These are phyloP conservation scores for Elanus axillaris DNA, from an alignment of 2,113 vertebrate genomes.

Conservation along the genomic window DNA sequence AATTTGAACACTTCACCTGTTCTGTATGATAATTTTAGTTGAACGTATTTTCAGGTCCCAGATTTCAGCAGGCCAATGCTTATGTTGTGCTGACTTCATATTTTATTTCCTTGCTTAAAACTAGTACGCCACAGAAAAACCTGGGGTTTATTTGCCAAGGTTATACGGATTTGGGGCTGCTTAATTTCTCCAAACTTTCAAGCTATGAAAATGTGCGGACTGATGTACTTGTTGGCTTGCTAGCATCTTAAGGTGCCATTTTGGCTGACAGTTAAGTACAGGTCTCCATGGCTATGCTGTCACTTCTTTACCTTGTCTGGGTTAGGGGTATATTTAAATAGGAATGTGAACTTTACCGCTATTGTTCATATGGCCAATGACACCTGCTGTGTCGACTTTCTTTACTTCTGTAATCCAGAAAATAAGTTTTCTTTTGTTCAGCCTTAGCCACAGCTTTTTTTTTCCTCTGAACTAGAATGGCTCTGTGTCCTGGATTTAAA, in stretches of 20 bases:
- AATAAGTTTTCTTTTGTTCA: not conserved
- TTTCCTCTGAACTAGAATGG: not conserved
- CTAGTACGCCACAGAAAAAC: not conserved
- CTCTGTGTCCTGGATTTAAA: not conserved
- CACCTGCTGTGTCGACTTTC: not conserved
- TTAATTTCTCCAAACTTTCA: not conserved
- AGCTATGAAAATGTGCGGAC: not conserved
- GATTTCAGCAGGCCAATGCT: not conserved
- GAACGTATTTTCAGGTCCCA: not conserved
- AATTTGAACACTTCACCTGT: not conserved
- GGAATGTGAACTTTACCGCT: not conserved
- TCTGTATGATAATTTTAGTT: not conserved
- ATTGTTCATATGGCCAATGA: accelerated
- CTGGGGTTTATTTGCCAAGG: not conserved
- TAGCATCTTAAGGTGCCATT: not conserved
- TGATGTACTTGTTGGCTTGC: not conserved
- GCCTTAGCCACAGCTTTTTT: not conserved
- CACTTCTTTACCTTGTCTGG: not conserved
- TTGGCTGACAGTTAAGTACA: not conserved
- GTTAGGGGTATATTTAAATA: not conserved
- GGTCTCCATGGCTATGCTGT: not conserved
- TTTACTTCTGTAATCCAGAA: not conserved
- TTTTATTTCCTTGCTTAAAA: not conserved
- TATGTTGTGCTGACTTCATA: not conserved
- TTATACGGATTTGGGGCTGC: not conserved